Conservation (phyloP, 2,888 invertebrate genomes). For the Catonia carolina region DNA sequence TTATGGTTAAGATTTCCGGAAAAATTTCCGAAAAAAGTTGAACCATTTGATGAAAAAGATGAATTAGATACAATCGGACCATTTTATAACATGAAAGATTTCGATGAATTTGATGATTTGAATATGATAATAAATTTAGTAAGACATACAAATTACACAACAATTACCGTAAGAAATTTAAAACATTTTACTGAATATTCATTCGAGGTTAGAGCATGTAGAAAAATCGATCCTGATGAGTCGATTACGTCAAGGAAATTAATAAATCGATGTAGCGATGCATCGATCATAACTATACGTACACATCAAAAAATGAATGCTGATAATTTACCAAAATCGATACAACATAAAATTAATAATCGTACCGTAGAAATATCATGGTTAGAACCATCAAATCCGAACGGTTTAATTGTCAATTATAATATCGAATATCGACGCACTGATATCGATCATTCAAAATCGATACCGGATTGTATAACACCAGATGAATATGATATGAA, state of each 20-base stretch:
- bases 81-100: no score
- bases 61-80: no score
- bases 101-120: no score
- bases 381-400: conserved; percentile 55
- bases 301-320: conserved; percentile 44
- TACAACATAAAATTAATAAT: conserved; percentile 34
- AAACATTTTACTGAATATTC: conserved; percentile 53
- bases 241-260: conserved; percentile 27
- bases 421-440: conserved; percentile 50
- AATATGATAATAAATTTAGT: no score
- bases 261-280: conserved; percentile 45
- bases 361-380: conserved; percentile 46
- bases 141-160: conserved; percentile 28
- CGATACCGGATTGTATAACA: conserved; percentile 47
- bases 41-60: no score
- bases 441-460: conserved; percentile 45
- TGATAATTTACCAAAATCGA: conserved; percentile 42
- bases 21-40: no score
- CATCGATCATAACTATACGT: conserved; percentile 44
- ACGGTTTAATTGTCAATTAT: conserved; percentile 58
- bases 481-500: conserved; percentile 37
- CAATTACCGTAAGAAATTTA: conserved; percentile 42
- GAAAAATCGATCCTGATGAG: conserved; percentile 40
- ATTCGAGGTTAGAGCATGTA: conserved; percentile 55
- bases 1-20: no score